phyloP scores from a whole-genome alignment of 2,797 vertebrate genomes.

The Notamacropus eugenii region DNA sequence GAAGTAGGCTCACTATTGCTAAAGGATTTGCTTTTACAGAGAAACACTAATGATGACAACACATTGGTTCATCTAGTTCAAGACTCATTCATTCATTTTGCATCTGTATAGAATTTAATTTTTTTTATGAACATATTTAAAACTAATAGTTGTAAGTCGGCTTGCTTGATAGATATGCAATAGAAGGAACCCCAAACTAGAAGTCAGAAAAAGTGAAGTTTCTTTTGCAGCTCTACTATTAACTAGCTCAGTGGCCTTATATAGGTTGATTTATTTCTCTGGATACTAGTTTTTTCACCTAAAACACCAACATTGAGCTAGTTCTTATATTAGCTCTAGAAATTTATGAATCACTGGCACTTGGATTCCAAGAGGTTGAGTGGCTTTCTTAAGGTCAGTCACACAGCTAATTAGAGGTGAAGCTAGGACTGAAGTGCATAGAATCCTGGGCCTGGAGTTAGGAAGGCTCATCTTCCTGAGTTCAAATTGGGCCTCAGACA shows the following conservation, averaged over 20 bases:
- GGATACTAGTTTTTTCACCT: neutral
- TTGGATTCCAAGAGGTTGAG: neutral
- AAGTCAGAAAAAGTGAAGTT: neutral
- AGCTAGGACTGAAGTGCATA: neutral
- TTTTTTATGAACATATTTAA: neutral
- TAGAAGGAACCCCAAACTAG: neutral
- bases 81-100: neutral
- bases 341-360: neutral
- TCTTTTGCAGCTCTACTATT: neutral
- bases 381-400: neutral
- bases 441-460: neutral
- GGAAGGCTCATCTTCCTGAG: neutral
- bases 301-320: neutral
- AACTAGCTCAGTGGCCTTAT: neutral
- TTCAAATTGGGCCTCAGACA: neutral
- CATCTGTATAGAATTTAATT: neutral
- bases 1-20: neutral
- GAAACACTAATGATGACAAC: neutral
- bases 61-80: neutral
- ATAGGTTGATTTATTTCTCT: too few relatives aligned
- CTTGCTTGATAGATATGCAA: neutral
- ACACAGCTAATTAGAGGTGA: neutral
- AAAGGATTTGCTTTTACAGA: neutral
- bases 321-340: neutral
- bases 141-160: neutral